phyloP scores from a whole-genome alignment of 2,888 invertebrate genomes.

The Camponotus fellah region DNA sequence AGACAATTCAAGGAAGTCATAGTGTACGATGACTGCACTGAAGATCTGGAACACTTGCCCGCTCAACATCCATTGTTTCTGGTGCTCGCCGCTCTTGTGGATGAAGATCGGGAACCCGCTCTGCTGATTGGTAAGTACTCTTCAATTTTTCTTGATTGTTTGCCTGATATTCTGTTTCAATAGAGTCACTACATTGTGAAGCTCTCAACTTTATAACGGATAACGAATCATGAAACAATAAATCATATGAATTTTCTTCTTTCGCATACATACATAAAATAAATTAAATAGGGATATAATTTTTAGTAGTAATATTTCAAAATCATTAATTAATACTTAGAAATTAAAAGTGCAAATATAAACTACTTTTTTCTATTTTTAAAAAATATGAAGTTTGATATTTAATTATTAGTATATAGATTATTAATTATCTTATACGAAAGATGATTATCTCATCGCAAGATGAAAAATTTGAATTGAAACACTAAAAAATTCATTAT shows the following conservation, averaged over 20 bases:
- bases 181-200: neutral
- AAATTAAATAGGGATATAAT: neutral
- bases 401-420: neutral
- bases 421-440: neutral
- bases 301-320: neutral
- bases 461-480: neutral
- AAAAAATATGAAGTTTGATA: neutral
- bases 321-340: neutral
- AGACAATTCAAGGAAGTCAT: constrained; percentile 89
- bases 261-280: neutral
- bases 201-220: neutral
- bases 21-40: constrained; percentile 90
- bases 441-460: neutral
- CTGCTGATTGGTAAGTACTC: constrained; percentile 89
- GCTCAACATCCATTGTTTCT: constrained; percentile 89
- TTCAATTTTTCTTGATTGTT: neutral
- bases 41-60: constrained; percentile 88
- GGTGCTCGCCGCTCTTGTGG: constrained; percentile 89
- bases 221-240: neutral
- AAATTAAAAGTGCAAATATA: neutral
- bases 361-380: neutral
- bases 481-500: neutral
- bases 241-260: neutral
- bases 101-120: constrained; percentile 90
- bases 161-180: neutral